Conservation (phyloP, 2,888 invertebrate species). For the Heliconius charithonia region DNA sequence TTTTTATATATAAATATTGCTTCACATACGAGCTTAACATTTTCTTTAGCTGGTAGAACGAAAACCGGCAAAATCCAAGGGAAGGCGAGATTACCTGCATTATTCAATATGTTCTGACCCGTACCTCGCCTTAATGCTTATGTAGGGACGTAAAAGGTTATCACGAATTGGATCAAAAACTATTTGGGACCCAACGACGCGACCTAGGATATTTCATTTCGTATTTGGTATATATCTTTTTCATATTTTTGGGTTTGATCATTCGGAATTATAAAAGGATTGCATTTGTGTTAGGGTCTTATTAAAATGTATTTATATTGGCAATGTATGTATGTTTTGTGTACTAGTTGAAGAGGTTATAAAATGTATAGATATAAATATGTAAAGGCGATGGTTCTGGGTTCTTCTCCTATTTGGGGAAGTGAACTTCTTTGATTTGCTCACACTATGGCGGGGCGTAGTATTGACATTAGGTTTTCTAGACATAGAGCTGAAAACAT, state of each 20-base stretch:
- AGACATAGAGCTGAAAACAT: neutral
- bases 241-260: conserved; percentile 4
- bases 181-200: conserved; percentile 30
- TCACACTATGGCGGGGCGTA: too few relatives aligned
- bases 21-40: conserved; percentile 60
- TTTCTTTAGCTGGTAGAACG: conserved; percentile 63
- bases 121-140: conserved; percentile 34
- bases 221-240: conserved; percentile 21
- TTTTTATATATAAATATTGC: conserved; percentile 61
- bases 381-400: neutral
- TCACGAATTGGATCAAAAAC: conserved; percentile 40
- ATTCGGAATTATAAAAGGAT: conserved; percentile 15
- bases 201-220: conserved; percentile 32
- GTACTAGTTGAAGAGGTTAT: neutral
- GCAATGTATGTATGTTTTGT: neutral
- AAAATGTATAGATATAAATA: neutral
- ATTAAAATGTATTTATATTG: neutral
- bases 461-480: too few relatives aligned
- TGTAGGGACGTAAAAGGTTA: conserved; percentile 38
- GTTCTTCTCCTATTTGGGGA: neutral
- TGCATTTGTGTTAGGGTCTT: neutral
- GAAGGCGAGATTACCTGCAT: conserved; percentile 48
- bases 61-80: conserved; percentile 43
- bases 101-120: conserved; percentile 49
- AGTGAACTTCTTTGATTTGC: too few relatives aligned